Evolutionary conservation across 2,113 vertebrate species (phyloP).

Genomic region (Vulpes lagopus): DNA sequence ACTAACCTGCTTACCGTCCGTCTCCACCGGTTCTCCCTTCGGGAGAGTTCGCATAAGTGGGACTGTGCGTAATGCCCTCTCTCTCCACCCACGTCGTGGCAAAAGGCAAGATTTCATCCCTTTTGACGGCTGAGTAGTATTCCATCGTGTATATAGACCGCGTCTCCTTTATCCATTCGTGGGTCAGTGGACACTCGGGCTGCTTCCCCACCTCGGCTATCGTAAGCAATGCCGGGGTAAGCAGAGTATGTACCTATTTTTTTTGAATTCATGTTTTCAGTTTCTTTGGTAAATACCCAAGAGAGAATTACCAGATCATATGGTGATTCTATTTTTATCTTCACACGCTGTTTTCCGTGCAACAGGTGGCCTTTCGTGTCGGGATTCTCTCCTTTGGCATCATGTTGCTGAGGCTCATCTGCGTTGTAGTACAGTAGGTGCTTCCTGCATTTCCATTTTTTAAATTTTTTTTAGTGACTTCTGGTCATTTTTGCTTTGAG

Average conservation of each 20-base stretch:
- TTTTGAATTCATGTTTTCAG: neutral
- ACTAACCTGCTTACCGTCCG: neutral
- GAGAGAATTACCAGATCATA: neutral
- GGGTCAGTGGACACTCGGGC: rapidly evolving
- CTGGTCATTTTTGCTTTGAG: neutral
- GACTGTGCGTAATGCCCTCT: rapidly evolving
- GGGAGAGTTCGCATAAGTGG: rapidly evolving
- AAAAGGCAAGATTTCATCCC: too few relatives aligned
- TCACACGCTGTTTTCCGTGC: neutral
- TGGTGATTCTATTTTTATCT: neutral
- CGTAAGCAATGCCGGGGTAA: neutral
- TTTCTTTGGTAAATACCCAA: neutral
- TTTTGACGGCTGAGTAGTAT: neutral
- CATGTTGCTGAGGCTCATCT: rapidly evolving
- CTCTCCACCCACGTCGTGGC: too few relatives aligned
- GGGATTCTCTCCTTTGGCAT: rapidly evolving
- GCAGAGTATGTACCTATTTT: neutral
- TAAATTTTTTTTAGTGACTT: neutral
- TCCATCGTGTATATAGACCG: neutral
- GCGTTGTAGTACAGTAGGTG: rapidly evolving
- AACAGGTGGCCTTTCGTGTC: neutral
- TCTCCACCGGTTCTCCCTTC: neutral
- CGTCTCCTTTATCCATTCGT: neutral
- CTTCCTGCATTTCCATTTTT: neutral
- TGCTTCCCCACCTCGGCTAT: neutral